These are phyloP conservation scores for Panurus biarmicus DNA, from an alignment of 2,113 vertebrate genomes.

Conservation along the genomic window DNA sequence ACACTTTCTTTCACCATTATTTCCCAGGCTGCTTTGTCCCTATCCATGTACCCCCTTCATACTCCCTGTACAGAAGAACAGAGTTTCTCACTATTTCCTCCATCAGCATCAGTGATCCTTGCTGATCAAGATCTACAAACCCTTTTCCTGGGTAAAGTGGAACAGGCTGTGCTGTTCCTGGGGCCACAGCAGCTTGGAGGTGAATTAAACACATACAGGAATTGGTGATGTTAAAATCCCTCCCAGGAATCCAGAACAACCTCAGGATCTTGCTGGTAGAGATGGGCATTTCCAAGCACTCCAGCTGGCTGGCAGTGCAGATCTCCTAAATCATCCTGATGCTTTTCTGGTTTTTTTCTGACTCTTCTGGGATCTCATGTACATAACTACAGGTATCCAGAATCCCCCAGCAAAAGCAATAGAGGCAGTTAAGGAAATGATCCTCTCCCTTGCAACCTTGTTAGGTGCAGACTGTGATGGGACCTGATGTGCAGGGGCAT, in stretches of 20 bases:
- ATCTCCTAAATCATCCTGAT: background rate
- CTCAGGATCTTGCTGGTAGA: background rate
- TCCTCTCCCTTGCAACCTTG: background rate
- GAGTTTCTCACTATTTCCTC: background rate
- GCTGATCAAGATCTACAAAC: background rate
- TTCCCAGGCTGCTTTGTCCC: background rate
- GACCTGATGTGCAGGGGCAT: background rate
- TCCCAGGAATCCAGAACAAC: background rate
- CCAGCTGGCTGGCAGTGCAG: background rate
- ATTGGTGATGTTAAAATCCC: background rate
- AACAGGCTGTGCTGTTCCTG: background rate
- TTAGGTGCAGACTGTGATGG: background rate
- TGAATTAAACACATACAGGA: background rate
- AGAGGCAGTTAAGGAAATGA: background rate
- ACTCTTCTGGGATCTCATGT: background rate
- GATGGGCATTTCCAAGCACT: background rate
- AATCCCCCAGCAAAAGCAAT: background rate
- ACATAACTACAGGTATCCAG: background rate
- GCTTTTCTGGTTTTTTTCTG: background rate
- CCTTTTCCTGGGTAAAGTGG: background rate
- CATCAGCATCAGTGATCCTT: background rate
- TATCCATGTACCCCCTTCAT: background rate
- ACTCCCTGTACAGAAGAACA: background rate
- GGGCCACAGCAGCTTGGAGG: background rate
- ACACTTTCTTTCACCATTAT: background rate